Conservation (phyloP, 2,888 invertebrate genomes). For the Pseudeuparius sepicola region DNA sequence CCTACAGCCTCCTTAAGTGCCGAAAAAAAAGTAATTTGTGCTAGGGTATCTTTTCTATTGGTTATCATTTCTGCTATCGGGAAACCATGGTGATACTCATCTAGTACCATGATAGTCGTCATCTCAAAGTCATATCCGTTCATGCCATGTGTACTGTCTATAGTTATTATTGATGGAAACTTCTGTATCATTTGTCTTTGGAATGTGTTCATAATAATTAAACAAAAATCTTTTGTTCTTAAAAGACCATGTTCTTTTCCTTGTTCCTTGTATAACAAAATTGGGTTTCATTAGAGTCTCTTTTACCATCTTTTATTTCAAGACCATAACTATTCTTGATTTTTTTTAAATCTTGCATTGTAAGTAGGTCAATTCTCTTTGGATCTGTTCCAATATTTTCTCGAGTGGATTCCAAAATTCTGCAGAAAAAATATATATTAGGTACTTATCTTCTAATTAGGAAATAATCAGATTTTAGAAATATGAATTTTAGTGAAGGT, state of each 20-base stretch:
- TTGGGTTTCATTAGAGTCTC: slow-evolving; percentile 14
- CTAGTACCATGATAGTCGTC: slow-evolving; percentile 20
- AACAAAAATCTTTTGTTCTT: slow-evolving; percentile 16
- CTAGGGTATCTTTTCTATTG: slow-evolving; percentile 17
- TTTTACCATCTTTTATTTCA: too few species aligned
- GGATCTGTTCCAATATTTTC: slow-evolving; percentile 9
- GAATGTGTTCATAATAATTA: slow-evolving; percentile 35
- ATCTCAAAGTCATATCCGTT: slow-evolving; percentile 22
- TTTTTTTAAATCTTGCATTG: slow-evolving; percentile 14
- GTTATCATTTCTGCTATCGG: slow-evolving; percentile 17
- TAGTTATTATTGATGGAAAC: slow-evolving; percentile 11
- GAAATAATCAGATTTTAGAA: too few species aligned
- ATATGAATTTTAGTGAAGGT: too few species aligned
- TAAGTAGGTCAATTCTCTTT: slow-evolving; percentile 13
- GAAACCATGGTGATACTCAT: slow-evolving; percentile 21
- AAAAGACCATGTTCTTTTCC: slow-evolving; percentile 8
- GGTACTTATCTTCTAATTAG: too few species aligned
- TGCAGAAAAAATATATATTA: too few species aligned
- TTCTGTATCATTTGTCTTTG: slow-evolving; percentile 55
- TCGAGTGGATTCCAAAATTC: slow-evolving; percentile 12
- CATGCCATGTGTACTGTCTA: slow-evolving; percentile 17
- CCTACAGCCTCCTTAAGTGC: slow-evolving; percentile 7
- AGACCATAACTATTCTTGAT: slow-evolving; percentile 8
- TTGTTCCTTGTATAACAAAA: slow-evolving; percentile 15
- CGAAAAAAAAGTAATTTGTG: slow-evolving; percentile 5